Evolutionary conservation across 2,888 invertebrate genomes (phyloP).

Genomic region (Ornithoptera priamus): DNA sequence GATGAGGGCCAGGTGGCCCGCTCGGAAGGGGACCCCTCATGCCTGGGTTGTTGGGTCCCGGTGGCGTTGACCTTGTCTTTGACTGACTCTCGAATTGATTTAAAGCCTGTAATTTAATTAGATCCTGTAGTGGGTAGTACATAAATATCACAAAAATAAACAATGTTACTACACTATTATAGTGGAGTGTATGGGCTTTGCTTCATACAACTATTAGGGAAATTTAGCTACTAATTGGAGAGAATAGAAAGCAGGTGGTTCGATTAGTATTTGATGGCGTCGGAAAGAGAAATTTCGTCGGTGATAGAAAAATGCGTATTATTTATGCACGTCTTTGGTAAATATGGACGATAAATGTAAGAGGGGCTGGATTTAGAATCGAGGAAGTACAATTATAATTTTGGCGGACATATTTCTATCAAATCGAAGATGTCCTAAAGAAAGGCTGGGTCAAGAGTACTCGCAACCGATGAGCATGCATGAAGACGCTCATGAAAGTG

Average conservation of each 20-base stretch:
- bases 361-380: not conserved
- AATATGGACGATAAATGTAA: not conserved
- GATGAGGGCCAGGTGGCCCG: conserved; percentile 81
- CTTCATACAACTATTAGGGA: not conserved
- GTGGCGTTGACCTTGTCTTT: conserved; percentile 91
- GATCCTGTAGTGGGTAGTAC: not conserved
- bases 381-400: not conserved
- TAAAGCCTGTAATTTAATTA: conserved; percentile 70
- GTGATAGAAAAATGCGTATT: too few species aligned
- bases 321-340: not conserved
- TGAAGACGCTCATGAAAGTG: too few species aligned
- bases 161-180: too few species aligned
- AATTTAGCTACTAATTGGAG: not conserved
- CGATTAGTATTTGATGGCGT: not conserved
- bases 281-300: not conserved
- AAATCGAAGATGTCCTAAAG: too few species aligned
- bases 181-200: not conserved
- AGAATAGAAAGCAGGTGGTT: not conserved
- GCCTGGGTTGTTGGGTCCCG: conserved; percentile 83
- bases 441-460: too few species aligned
- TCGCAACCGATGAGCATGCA: too few species aligned
- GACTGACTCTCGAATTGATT: conserved; percentile 95
- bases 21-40: conserved; percentile 81
- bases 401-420: too few species aligned
- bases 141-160: too few species aligned